Base-by-base conservation (phyloP, 2,113 vertebrate species). In the rat (Rattus norvegicus) region DNA sequence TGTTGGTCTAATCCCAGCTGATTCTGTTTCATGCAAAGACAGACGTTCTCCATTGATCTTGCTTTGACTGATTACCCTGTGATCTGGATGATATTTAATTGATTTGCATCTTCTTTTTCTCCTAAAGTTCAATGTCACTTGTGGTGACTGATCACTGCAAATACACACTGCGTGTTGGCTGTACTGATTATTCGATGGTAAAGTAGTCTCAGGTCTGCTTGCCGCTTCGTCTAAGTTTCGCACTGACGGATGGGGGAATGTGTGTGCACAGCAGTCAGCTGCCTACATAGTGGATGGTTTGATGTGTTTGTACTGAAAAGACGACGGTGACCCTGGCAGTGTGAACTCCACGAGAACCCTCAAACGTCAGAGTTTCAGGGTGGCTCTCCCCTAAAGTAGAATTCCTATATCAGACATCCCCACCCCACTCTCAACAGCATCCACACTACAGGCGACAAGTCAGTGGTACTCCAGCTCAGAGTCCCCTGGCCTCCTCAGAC, bases 111-210 rank as follows among this genome's bases (percentile, higher is more conserved):
- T 39, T 79, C 43, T 73, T 39, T 43, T 81, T 87, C 72, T 85
- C 43, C 80, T 39, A 49, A 88, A 94, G 56, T 75, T 59, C 28
- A 61, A 56, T 61, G 8, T 73, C 65, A 85, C 20, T 36, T 19
- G 49, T 47, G 24, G 22, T 20, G 63, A 47, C 30, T 52, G 6
- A 54, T 56, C 39, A 3, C 30, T 85, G 73, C 36, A 16, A 47
- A 49, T 26, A 12, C 2, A 1, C 7, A 22, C 22, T 19, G 7
- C 4, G 3, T 36, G 19, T 24, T 30, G 33, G 6, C 3, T 1
- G 4, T 33, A 11, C 0, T 1, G 10, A n/a, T 30, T 47, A 22
- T 69, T 87, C 86, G 39, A 43, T 43, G 26, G 76, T 24, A 61
- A 92, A 22, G 63, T 14, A 67, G 39, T 61, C 7, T 22, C 16